A percentile compares a stretch with the other conserved stretches of the same genome.
These are phyloP conservation scores for Dexiosoma caninum DNA, from an alignment of 2,888 invertebrate species.

Conservation along the genomic window DNA sequence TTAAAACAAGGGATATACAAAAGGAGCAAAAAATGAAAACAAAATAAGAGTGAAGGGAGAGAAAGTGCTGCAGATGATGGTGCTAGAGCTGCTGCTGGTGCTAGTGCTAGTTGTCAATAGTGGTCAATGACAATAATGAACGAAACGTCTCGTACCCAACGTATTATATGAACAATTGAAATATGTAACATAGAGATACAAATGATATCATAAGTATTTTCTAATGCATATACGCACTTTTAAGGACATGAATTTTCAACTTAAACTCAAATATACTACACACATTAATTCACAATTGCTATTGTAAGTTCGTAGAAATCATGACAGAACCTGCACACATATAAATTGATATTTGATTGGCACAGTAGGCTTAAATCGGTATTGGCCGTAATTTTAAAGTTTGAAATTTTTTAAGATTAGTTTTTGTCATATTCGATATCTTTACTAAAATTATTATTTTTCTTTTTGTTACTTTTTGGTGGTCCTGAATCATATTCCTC, in stretches of 20 bases:
- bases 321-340: neutral
- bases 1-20: neutral
- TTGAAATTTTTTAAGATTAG: too few species aligned
- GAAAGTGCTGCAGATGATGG: constrained; percentile 26
- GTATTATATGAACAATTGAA: constrained; percentile 14
- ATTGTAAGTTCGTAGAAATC: neutral
- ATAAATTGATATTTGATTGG: neutral
- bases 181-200: constrained; percentile 12
- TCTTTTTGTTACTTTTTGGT: too few species aligned
- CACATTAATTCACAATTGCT: neutral
- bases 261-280: neutral
- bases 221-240: constrained; percentile 5
- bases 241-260: neutral
- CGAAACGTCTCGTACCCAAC: constrained; percentile 3
- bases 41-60: neutral
- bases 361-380: too few species aligned
- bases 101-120: constrained; percentile 6
- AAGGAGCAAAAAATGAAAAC: neutral
- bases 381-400: too few species aligned
- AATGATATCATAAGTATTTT: constrained; percentile 26
- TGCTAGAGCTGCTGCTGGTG: too few species aligned
- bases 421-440: too few species aligned
- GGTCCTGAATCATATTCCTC: too few species aligned
- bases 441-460: too few species aligned
- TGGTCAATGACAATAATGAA: constrained; percentile 56